Conservation (phyloP, 2,797 vertebrate genomes). For the Otolemur crassicaudatus region DNA sequence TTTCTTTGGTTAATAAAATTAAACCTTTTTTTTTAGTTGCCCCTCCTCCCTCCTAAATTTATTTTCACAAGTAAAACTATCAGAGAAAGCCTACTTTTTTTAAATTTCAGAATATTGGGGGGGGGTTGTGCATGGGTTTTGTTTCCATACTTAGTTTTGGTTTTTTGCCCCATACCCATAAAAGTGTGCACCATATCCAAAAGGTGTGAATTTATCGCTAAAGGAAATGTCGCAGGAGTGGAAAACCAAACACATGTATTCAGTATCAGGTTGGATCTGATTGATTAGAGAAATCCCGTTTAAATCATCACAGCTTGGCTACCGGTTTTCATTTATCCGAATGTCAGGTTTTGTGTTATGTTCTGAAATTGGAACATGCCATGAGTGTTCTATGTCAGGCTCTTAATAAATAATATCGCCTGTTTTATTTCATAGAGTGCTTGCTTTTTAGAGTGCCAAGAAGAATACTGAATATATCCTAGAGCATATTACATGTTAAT, state of each 20-base stretch:
- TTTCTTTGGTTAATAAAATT: neutral
- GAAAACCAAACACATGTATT: too few relatives aligned
- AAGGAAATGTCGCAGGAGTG: too few relatives aligned
- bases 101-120: too few relatives aligned
- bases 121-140: too few relatives aligned
- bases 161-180: too few relatives aligned
- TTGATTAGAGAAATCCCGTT: neutral
- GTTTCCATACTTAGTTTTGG: too few relatives aligned
- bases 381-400: neutral
- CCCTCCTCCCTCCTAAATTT: neutral
- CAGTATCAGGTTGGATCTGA: too few relatives aligned
- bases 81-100: neutral
- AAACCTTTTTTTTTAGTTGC: neutral
- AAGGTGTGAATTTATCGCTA: too few relatives aligned
- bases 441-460: constrained; percentile 9
- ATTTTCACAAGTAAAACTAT: neutral
- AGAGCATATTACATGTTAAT: neutral
- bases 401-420: neutral
- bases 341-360: neutral
- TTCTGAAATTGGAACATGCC: neutral
- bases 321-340: neutral
- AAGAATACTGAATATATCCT: neutral
- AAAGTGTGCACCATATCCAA: too few relatives aligned
- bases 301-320: neutral
- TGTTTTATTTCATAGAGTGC: neutral